Evolutionary conservation across 2,888 invertebrate species (phyloP), one percentile per base, ranked within the genome.

Genomic region (Tuberolachnus salignus): DNA sequence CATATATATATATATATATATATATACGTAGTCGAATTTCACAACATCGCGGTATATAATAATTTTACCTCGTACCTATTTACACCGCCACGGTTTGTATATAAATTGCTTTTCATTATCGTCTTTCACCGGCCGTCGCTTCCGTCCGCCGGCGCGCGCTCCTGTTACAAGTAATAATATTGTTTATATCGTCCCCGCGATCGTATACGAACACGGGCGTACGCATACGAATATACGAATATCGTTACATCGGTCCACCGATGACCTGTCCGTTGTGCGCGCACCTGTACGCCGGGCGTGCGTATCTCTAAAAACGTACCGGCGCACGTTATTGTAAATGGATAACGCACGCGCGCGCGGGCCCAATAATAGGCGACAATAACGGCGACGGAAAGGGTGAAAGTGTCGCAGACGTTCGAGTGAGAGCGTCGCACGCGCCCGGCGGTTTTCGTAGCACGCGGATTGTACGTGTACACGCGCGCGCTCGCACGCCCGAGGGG

Each of bases 341-440:
- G n/a, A n/a, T n/a, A n/a, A n/a, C n/a, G n/a, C 34, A 34, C 34
- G 6, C 34, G 34, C 34, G 34, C 34, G 34, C 34, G 34, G 34
- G 34, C 34, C n/a, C 34, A 34, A 42, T 42, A 16, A 42, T 21
- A 9, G 14, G 34, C 26, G 4, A 10, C 19, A 16, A 69, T 59
- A 69, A 34, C 34, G 34, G 34, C 34, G 34, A 69, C 78, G 59
- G 69, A 78, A 61, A 78, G 78, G 69, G 78, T 69, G 78, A 78
- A 78, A 78, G 78, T 78, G 67, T 78, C 78, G 67, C 78, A 57
- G 57, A 75, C 49, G 34, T 6, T 10, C 11, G 19, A 75, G 75
- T 67, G 75, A 67, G 75, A 75, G 78, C 69, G 67, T 78, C 57
- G 21, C 55, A 57, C n/a, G 53, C n/a, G n/a, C n/a, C 1, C 53